phyloP scores from a whole-genome alignment of 64 coral and sea anemone species.

The Actinia equina region DNA sequence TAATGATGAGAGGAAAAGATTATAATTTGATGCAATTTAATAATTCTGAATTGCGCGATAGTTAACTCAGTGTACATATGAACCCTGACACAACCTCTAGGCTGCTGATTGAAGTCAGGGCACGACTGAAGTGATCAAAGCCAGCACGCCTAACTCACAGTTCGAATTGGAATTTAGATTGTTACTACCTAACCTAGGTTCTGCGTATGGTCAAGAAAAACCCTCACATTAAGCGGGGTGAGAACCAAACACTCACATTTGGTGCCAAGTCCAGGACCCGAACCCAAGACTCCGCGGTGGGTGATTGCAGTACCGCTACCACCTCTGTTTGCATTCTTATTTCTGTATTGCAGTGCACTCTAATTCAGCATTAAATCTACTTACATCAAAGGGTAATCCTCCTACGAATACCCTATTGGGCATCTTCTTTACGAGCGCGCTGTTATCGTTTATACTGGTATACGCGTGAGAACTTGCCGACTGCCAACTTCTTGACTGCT shows the following conservation, averaged over 20 bases:
- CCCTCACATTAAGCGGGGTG: no score
- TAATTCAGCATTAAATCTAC: slow-evolving; percentile 4
- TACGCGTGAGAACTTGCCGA: no score
- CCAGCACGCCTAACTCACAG: no score
- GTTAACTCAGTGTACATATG: no score
- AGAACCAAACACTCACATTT: no score
- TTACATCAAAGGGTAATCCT: slow-evolving; percentile 45
- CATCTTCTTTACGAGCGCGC: background rate
- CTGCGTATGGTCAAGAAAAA: no score
- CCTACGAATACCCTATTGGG: slow-evolving; percentile 46
- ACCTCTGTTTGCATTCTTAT: background rate
- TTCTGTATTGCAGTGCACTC: background rate
- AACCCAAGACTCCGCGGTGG: background rate
- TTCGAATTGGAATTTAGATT: no score
- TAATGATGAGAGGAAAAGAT: background rate
- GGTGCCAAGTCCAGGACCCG: background rate
- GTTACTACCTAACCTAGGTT: no score
- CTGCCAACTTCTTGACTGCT: background rate
- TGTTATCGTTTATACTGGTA: background rate
- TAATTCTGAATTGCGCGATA: no score
- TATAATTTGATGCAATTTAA: no score
- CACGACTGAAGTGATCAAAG: no score
- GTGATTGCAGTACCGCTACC: background rate
- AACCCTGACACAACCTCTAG: background rate
- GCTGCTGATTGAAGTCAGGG: no score